Evolutionary conservation across 2,888 invertebrate genomes (phyloP).

Genomic region (Miltochrista miniata): DNA sequence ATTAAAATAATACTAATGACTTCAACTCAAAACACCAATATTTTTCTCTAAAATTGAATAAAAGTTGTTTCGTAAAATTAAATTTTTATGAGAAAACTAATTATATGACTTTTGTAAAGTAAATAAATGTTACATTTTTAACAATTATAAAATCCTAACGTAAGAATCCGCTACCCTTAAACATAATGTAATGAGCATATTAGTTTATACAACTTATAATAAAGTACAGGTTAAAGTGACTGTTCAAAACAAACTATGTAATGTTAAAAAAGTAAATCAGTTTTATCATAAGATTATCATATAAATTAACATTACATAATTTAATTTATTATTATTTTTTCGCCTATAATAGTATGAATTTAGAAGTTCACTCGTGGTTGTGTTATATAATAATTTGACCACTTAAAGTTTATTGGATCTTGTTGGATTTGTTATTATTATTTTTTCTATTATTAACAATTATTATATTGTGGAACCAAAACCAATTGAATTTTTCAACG

Average conservation of each 20-base stretch:
- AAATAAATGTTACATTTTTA: constrained; percentile 30
- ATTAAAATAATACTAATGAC: constrained; percentile 24
- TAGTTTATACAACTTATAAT: constrained; percentile 33
- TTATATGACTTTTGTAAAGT: constrained; percentile 16
- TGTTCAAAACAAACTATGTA: constrained; percentile 35
- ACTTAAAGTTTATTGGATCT: constrained; percentile 27
- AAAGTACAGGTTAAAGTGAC: constrained; percentile 26
- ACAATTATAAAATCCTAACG: constrained; percentile 22
- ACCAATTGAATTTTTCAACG: constrained; percentile 49
- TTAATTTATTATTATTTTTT: constrained; percentile 30
- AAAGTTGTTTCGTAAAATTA: constrained; percentile 23
- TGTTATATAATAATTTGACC: constrained; percentile 50
- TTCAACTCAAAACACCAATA: constrained; percentile 33
- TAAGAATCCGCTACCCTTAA: constrained; percentile 24
- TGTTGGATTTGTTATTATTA: constrained; percentile 29
- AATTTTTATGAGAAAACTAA: constrained; percentile 18
- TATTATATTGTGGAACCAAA: constrained; percentile 47
- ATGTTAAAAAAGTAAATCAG: constrained; percentile 14
- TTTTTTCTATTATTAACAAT: constrained; percentile 21
- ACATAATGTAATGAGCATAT: constrained; percentile 21
- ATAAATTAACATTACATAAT: constrained; percentile 31
- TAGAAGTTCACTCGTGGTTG: constrained; percentile 77
- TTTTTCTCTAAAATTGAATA: constrained; percentile 29
- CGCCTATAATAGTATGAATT: constrained; percentile 21
- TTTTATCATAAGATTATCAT: constrained; percentile 31